Evolutionary conservation across 92 coral and sea anemone species (phyloP).

Genomic region (Actinostola sp.): DNA sequence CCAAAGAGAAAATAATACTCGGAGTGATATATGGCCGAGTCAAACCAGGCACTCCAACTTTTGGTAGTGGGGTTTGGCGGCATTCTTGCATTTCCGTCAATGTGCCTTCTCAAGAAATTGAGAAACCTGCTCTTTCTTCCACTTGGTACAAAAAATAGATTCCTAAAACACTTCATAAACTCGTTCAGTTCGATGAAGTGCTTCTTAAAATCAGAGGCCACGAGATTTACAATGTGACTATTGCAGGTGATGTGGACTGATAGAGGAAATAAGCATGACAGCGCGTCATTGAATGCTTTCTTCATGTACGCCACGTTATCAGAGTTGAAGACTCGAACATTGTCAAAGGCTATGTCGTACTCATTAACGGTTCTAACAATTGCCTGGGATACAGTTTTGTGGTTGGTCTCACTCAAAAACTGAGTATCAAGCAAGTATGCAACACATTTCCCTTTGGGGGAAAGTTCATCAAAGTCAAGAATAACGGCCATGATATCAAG

Average conservation of each 20-base stretch:
- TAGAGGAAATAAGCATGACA: slow-evolving; percentile 50
- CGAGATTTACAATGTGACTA: slow-evolving; percentile 71
- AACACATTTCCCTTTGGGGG: slow-evolving; percentile 29
- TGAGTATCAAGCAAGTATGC: slow-evolving; percentile 48
- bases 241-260: slow-evolving; percentile 64
- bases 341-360: slow-evolving; percentile 56
- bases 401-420: slow-evolving; percentile 45
- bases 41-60: slow-evolving; percentile 62
- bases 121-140: slow-evolving; percentile 65
- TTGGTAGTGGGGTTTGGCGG: slow-evolving; percentile 69
- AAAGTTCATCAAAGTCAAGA: slow-evolving; percentile 49
- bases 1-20: slow-evolving; percentile 21
- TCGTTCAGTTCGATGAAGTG: slow-evolving; percentile 50
- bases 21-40: slow-evolving; percentile 46
- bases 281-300: slow-evolving; percentile 61
- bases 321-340: slow-evolving; percentile 55
- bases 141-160: slow-evolving; percentile 55
- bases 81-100: slow-evolving; percentile 9
- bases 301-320: slow-evolving; percentile 71
- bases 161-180: slow-evolving; percentile 62
- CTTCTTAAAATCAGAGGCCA: slow-evolving; percentile 66
- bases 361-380: slow-evolving; percentile 45
- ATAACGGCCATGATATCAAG: slow-evolving; percentile 55
- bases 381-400: slow-evolving; percentile 51
- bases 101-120: slow-evolving; percentile 6